phyloP scores from a whole-genome alignment of 2,888 invertebrate species.

The Criorhina ranunculi region DNA sequence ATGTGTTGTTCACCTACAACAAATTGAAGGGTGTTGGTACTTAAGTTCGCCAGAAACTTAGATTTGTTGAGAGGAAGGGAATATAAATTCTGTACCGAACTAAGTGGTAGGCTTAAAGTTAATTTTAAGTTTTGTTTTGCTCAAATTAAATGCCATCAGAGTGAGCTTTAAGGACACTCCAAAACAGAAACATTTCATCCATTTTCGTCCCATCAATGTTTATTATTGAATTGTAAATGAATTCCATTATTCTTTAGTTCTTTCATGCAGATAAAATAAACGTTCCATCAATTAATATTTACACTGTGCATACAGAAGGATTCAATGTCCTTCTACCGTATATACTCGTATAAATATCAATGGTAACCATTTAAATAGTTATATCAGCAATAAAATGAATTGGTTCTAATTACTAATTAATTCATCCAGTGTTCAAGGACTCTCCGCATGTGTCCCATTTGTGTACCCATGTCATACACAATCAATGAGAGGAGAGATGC shows the following conservation, averaged over 20 bases:
- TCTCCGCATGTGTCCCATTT: neutral
- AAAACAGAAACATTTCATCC: neutral
- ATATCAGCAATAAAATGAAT: conserved; percentile 14
- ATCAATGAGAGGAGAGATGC: neutral
- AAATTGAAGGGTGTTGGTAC: no score
- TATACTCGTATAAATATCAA: neutral
- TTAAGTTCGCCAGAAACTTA: no score
- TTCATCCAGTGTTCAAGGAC: conserved; percentile 2
- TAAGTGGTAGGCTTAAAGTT: no score
- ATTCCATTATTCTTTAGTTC: neutral
- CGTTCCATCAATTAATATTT: conserved; percentile 1
- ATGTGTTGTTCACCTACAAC: no score
- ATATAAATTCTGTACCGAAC: no score
- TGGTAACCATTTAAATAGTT: conserved; percentile 13
- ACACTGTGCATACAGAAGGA: neutral
- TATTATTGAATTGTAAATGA: neutral
- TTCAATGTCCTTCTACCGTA: neutral
- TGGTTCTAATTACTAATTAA: conserved; percentile 7
- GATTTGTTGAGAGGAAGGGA: no score
- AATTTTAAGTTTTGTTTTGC: no score
- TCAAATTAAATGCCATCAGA: no score
- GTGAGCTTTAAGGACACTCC: neutral
- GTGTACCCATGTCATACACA: neutral
- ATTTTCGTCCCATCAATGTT: neutral
- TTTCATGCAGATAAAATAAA: conserved; percentile 9